These are phyloP conservation scores for Trilocha varians DNA, from an alignment of 2,888 invertebrate genomes.

Conservation along the genomic window DNA sequence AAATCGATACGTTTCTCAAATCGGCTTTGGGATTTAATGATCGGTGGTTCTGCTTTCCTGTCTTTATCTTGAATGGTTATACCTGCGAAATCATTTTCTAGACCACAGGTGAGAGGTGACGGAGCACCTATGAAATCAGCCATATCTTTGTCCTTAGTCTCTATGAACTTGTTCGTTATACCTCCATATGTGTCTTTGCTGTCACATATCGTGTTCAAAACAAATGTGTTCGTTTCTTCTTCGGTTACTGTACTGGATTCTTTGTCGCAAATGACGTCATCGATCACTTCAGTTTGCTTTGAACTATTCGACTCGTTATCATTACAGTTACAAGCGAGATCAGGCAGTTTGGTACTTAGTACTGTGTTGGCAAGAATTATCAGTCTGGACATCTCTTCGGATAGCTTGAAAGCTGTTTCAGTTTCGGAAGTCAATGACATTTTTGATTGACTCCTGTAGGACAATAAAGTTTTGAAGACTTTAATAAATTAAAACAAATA, in stretches of 20 bases:
- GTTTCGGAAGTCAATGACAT: slow-evolving; percentile 43
- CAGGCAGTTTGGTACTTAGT: slow-evolving; percentile 57
- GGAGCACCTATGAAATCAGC: slow-evolving; percentile 32
- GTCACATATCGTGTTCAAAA: slow-evolving; percentile 30
- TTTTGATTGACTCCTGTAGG: slow-evolving; percentile 53
- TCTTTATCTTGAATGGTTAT: slow-evolving; percentile 32
- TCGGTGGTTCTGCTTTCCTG: slow-evolving; percentile 9
- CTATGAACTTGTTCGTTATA: slow-evolving; percentile 26
- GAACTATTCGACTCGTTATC: slow-evolving; percentile 19
- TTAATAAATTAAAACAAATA: background rate
- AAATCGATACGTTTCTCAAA: slow-evolving; percentile 41
- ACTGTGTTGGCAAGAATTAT: slow-evolving; percentile 68
- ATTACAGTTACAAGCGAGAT: slow-evolving; percentile 45
- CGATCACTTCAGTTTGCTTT: slow-evolving; percentile 15
- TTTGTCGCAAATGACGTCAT: slow-evolving; percentile 20
- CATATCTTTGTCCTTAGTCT: slow-evolving; percentile 27
- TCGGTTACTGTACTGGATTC: slow-evolving; percentile 24
- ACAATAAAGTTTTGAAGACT: background rate
- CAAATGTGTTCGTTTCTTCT: slow-evolving; percentile 31
- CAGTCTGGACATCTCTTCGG: slow-evolving; percentile 59
- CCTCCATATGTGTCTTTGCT: slow-evolving; percentile 26
- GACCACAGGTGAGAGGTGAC: slow-evolving; percentile 29
- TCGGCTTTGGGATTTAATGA: slow-evolving; percentile 15
- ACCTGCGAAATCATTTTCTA: slow-evolving; percentile 35
- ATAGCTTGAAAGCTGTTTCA: slow-evolving; percentile 46